A percentile compares a stretch with the other conserved stretches of the same genome.
phyloP scores from a whole-genome alignment of 2,888 invertebrate genomes.

The Hyalella azteca region DNA sequence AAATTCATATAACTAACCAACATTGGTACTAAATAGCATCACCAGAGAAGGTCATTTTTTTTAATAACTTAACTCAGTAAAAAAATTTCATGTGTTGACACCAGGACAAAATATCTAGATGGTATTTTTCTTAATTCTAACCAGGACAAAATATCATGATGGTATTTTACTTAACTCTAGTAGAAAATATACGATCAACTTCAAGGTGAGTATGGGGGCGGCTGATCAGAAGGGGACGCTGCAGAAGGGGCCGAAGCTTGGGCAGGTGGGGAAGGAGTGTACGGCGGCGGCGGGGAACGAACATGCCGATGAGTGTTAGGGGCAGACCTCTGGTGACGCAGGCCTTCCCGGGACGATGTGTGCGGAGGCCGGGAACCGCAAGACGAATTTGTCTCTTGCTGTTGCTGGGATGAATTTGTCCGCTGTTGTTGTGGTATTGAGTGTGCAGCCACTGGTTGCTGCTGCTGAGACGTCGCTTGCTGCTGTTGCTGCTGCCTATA shows the following conservation, averaged over 20 bases:
- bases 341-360: neutral
- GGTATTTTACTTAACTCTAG: too few species aligned
- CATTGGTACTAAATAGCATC: too few species aligned
- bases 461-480: neutral
- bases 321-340: neutral
- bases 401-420: neutral
- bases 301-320: neutral
- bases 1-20: too few species aligned
- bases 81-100: too few species aligned
- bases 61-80: too few species aligned
- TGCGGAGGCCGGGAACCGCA: neutral
- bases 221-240: neutral
- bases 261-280: conserved; percentile 3
- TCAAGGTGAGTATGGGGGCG: conserved; percentile 25
- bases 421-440: neutral
- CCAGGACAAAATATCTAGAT: too few species aligned
- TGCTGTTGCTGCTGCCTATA: neutral
- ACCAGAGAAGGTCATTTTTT: too few species aligned
- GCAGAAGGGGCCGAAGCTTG: neutral
- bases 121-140: too few species aligned
- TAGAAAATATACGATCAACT: too few species aligned
- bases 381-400: neutral
- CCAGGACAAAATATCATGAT: too few species aligned
- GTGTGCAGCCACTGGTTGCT: neutral
- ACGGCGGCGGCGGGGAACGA: conserved; percentile 38